phyloP scores from a whole-genome alignment of 35 echinoderm and acorn worm species.

The Stichopus chloronotus region DNA sequence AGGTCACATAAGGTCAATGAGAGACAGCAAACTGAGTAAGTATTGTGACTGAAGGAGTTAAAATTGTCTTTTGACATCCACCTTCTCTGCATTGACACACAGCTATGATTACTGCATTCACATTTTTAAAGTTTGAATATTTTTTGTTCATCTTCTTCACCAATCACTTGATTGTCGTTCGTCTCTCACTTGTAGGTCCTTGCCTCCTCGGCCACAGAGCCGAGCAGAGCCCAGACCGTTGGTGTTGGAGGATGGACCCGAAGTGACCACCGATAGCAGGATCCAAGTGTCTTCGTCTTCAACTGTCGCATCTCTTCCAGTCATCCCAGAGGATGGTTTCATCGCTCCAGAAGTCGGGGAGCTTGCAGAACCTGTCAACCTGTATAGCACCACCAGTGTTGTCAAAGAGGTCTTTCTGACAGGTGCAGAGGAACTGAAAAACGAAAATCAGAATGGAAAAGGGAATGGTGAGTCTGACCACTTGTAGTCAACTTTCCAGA shows the following conservation, averaged over 20 bases:
- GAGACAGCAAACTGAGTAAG: too few relatives aligned
- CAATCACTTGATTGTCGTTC: too few relatives aligned
- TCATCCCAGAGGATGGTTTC: slow-evolving; percentile 48
- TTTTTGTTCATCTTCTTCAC: too few relatives aligned
- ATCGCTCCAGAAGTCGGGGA: slow-evolving; percentile 10
- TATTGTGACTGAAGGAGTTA: too few relatives aligned
- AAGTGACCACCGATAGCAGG: not conserved
- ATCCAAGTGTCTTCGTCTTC: not conserved
- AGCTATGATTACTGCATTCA: too few relatives aligned
- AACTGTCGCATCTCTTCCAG: not conserved
- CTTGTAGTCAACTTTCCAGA: too few relatives aligned
- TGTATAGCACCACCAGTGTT: not conserved
- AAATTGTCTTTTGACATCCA: too few relatives aligned
- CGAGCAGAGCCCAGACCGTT: slow-evolving; percentile 7
- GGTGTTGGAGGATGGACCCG: not conserved
- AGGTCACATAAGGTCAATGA: too few relatives aligned
- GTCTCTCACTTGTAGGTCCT: not conserved
- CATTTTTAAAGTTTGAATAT: too few relatives aligned
- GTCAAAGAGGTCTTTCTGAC: not conserved
- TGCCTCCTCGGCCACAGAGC: slow-evolving; percentile 28
- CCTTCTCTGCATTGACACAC: too few relatives aligned
- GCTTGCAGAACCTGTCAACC: not conserved
- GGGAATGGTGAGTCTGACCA: not conserved
- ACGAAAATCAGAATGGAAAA: not conserved
- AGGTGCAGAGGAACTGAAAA: not conserved